A percentile compares a stretch with the other conserved stretches of the same genome.
phyloP scores from a whole-genome alignment of 1,140 invertebrate genomes.

The Trialeurodes vaporariorum region DNA sequence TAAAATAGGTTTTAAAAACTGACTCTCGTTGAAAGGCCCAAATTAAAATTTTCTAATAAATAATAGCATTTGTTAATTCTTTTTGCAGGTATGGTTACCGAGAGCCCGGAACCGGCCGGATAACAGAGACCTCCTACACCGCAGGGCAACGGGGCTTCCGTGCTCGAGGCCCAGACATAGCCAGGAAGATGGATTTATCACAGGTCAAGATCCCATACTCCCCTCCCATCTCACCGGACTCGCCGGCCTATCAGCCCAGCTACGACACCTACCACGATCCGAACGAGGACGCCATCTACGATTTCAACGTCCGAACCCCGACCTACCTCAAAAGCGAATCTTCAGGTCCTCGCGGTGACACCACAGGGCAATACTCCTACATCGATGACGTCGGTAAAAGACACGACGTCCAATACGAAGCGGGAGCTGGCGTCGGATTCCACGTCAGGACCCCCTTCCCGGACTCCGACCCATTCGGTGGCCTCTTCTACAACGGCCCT shows the following conservation, averaged over 20 bases:
- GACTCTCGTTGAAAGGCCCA: background rate
- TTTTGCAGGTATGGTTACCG: slow-evolving; percentile 45
- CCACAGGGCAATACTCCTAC: slow-evolving; percentile 46
- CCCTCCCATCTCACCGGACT: slow-evolving; percentile 26
- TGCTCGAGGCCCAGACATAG: slow-evolving; percentile 51
- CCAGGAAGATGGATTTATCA: slow-evolving; percentile 51
- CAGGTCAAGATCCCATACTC: slow-evolving; percentile 41
- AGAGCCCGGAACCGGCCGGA: slow-evolving; percentile 47
- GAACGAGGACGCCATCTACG: slow-evolving; percentile 56
- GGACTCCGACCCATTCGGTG: slow-evolving; percentile 36
- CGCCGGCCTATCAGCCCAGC: slow-evolving; percentile 35
- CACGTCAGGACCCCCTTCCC: slow-evolving; percentile 55
- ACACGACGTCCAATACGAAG: slow-evolving; percentile 57
- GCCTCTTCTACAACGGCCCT: slow-evolving; percentile 41
- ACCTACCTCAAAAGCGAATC: slow-evolving; percentile 51
- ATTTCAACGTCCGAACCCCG: slow-evolving; percentile 48
- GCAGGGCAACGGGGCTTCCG: slow-evolving; percentile 57
- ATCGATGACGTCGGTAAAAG: slow-evolving; percentile 55
- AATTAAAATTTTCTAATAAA: background rate
- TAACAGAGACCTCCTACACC: slow-evolving; percentile 55
- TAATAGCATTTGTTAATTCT: slow-evolving; percentile 11
- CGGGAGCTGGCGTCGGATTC: slow-evolving; percentile 55
- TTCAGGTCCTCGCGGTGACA: slow-evolving; percentile 44
- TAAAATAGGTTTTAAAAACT: background rate
- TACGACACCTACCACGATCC: slow-evolving; percentile 56